A percentile compares a stretch with the other conserved stretches of the same genome.
phyloP scores from a whole-genome alignment of 2,113 vertebrate genomes.

The Rattus rattus region DNA sequence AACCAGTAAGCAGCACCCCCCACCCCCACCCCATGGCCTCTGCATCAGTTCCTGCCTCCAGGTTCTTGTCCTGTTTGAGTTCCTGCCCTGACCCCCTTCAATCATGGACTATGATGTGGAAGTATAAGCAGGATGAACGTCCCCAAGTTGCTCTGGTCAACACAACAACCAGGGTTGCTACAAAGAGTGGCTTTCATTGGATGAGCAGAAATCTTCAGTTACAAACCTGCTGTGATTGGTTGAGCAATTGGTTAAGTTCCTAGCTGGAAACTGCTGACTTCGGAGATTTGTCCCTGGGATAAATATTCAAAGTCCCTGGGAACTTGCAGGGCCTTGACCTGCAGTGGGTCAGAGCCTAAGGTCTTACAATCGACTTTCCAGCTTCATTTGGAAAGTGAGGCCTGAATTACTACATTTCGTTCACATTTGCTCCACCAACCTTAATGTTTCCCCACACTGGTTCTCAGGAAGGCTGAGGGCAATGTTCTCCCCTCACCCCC shows the following conservation, averaged over 20 bases:
- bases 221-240: not conserved
- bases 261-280: not conserved
- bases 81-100: not conserved
- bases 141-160: not conserved
- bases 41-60: not conserved
- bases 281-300: too few species aligned
- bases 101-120: not conserved
- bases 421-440: not conserved
- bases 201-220: not conserved
- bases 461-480: not conserved
- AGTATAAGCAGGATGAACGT: not conserved
- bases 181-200: not conserved
- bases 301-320: too few species aligned
- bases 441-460: accelerated
- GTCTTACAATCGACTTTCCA: not conserved
- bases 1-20: not conserved
- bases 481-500: not conserved
- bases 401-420: not conserved
- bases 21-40: not conserved
- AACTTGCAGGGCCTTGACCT: not conserved
- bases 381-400: not conserved
- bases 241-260: too few species aligned
- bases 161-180: not conserved
- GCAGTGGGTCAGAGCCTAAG: not conserved
- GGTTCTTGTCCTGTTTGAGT: not conserved